These are phyloP conservation scores for Liolophura sinensis DNA, from an alignment of 1,140 invertebrate species.

Conservation along the genomic window DNA sequence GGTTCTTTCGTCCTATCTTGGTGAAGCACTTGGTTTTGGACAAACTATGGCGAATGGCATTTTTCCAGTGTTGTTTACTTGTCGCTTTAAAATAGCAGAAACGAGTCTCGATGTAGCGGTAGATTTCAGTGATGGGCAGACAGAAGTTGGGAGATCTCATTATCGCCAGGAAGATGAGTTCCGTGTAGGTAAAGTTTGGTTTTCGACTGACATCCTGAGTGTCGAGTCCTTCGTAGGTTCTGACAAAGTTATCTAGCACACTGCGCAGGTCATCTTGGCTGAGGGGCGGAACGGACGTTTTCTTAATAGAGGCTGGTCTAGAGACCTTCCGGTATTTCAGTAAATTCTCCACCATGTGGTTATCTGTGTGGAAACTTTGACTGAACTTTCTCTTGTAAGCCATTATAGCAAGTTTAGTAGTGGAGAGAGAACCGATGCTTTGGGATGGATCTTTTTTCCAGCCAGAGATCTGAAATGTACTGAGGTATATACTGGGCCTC, in stretches of 20 bases:
- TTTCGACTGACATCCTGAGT: conserved; percentile 13
- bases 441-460: no score
- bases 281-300: no score
- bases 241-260: conserved; percentile 37
- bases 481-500: no score
- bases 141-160: conserved; percentile 37
- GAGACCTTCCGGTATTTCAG: no score
- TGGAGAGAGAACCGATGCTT: no score
- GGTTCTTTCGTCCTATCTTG: conserved; percentile 20
- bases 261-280: conserved; percentile 20
- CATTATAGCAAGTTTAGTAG: no score
- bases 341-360: no score
- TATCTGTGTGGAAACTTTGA: no score
- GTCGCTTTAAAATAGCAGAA: conserved; percentile 36
- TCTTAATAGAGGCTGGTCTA: no score
- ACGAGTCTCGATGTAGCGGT: conserved; percentile 36
- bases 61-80: conserved; percentile 37
- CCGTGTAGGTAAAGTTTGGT: conserved; percentile 44
- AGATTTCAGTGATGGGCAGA: conserved; percentile 40
- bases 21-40: conserved; percentile 46
- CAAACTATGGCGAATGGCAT: conserved; percentile 42
- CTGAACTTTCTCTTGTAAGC: no score
- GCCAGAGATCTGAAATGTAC: no score
- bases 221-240: conserved; percentile 33
- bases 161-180: conserved; percentile 39